A percentile compares a stretch with the other conserved stretches of the same genome.
Evolutionary conservation across 1,140 invertebrate species (phyloP).

Genomic region (Drosophila ironensis): DNA sequence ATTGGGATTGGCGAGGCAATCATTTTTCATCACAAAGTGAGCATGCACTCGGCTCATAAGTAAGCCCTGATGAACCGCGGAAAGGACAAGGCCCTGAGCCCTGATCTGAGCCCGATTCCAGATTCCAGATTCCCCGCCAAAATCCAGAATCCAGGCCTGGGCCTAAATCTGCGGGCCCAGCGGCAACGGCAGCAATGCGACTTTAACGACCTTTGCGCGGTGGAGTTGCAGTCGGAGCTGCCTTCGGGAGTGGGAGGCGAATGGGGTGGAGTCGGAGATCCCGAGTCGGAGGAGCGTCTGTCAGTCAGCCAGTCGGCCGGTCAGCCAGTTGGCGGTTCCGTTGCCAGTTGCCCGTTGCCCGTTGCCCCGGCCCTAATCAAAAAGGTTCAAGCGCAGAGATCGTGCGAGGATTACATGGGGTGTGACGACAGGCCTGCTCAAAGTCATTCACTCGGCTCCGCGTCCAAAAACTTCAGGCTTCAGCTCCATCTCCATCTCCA

Average conservation of each 20-base stretch:
- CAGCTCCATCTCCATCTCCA: constrained; percentile 12
- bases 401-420: constrained; percentile 75
- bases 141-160: constrained; percentile 9
- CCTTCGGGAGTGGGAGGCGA: constrained; percentile 24
- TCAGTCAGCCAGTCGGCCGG: constrained; percentile 7
- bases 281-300: not conserved
- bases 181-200: constrained; percentile 31
- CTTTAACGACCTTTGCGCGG: constrained; percentile 67
- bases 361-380: constrained; percentile 36
- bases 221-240: constrained; percentile 8
- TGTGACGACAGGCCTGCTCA: constrained; percentile 61
- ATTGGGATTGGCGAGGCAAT: too few species aligned
- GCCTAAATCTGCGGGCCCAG: constrained; percentile 18
- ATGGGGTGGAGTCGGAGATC: not conserved
- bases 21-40: too few species aligned
- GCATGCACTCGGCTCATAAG: constrained; percentile 29
- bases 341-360: too few species aligned
- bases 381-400: constrained; percentile 61
- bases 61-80: constrained; percentile 49
- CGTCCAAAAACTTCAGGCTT: constrained; percentile 3
- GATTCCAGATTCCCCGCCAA: not conserved
- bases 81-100: constrained; percentile 57
- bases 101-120: not conserved
- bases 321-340: constrained; percentile 18
- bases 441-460: constrained; percentile 53